phyloP scores from a whole-genome alignment of 2,797 vertebrate species.

The Helostoma temminkii region DNA sequence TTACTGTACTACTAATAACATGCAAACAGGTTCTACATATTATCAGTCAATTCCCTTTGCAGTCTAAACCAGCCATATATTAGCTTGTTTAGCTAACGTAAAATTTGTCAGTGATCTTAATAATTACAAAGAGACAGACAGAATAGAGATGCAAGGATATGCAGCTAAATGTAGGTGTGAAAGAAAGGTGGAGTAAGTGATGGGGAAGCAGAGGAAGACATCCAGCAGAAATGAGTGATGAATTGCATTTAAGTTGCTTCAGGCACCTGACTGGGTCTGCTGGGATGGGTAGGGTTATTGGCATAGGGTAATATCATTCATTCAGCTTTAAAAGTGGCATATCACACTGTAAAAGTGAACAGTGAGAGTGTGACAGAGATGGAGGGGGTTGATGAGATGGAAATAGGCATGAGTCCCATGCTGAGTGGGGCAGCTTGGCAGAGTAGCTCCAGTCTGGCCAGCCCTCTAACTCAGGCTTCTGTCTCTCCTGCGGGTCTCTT shows the following conservation, averaged over 20 bases:
- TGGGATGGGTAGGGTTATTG: conserved; percentile 28
- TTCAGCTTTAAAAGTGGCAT: conserved; percentile 43
- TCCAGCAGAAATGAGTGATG: conserved; percentile 24
- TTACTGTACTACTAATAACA: no score
- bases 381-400: conserved; percentile 60
- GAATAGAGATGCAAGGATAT: not conserved
- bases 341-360: conserved; percentile 31
- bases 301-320: conserved; percentile 53
- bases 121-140: not conserved
- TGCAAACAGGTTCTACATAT: not conserved
- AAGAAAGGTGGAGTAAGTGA: not conserved
- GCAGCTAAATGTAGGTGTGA: not conserved
- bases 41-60: no score
- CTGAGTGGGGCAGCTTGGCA: conserved; percentile 56
- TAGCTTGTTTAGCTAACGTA: not conserved
- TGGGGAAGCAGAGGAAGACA: not conserved
- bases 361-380: conserved; percentile 42
- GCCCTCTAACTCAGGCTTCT: conserved; percentile 38
- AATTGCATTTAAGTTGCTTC: conserved; percentile 38
- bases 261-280: conserved; percentile 17
- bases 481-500: conserved; percentile 27
- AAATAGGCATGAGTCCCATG: conserved; percentile 53
- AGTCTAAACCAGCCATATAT: no score
- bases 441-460: conserved; percentile 30
- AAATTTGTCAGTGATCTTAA: not conserved